These are phyloP conservation scores for Monochamus alternatus DNA, from an alignment of 2,888 invertebrate species.

Conservation along the genomic window DNA sequence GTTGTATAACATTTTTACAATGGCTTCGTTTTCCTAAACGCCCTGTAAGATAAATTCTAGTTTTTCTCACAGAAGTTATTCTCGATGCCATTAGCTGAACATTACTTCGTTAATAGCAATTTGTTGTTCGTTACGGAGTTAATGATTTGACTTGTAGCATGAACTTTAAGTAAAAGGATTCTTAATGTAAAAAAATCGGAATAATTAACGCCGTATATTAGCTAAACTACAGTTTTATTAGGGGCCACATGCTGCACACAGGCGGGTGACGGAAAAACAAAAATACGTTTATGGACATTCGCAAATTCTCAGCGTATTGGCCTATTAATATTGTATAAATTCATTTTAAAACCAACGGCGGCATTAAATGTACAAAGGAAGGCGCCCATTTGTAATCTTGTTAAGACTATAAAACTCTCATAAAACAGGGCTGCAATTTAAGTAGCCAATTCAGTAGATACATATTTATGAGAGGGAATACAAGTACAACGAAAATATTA, in stretches of 20 bases:
- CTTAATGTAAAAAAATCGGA: slow-evolving; percentile 11
- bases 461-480: slow-evolving; percentile 59
- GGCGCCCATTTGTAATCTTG: slow-evolving; percentile 56
- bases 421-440: slow-evolving; percentile 58
- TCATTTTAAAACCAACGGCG: slow-evolving; percentile 52
- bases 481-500: slow-evolving; percentile 59
- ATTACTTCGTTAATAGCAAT: too few relatives aligned
- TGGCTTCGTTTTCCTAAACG: too few relatives aligned
- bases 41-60: too few relatives aligned
- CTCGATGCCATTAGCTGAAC: too few relatives aligned
- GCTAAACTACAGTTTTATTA: slow-evolving; percentile 25
- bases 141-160: too few relatives aligned
- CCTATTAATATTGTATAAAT: slow-evolving; percentile 57
- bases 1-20: too few relatives aligned
- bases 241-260: slow-evolving; percentile 11
- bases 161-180: background rate
- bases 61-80: too few relatives aligned
- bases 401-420: slow-evolving; percentile 56
- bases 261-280: slow-evolving; percentile 3
- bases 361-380: slow-evolving; percentile 51
- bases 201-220: slow-evolving; percentile 24
- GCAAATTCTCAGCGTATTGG: slow-evolving; percentile 40
- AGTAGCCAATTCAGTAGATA: slow-evolving; percentile 56
- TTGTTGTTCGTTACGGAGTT: too few relatives aligned
- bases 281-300: slow-evolving; percentile 27